Evolutionary conservation across 1,140 invertebrate species (phyloP).

Genomic region (Tyrophagus putrescentiae): DNA sequence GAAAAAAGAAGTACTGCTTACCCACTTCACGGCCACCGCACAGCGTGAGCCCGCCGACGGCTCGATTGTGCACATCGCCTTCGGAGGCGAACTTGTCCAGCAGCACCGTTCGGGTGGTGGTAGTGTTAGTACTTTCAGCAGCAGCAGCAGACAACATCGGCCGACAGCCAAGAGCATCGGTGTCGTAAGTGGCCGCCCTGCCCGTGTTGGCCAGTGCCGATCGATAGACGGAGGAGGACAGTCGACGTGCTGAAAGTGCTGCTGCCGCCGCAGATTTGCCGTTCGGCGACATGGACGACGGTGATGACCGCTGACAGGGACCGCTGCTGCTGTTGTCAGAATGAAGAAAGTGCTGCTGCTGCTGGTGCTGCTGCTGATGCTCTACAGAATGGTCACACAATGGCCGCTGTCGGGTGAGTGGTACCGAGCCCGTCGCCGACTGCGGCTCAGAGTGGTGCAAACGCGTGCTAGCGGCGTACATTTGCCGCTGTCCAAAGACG

Average conservation of each 20-base stretch:
- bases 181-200: too few species aligned
- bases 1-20: not conserved
- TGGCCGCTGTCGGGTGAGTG: not conserved
- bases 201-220: too few species aligned
- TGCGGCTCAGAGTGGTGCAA: not conserved
- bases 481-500: not conserved
- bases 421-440: not conserved
- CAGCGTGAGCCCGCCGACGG: constrained; percentile 9
- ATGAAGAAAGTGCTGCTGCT: too few species aligned
- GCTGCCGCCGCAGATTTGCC: not conserved
- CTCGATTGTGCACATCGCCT: not conserved
- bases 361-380: too few species aligned
- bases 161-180: too few species aligned
- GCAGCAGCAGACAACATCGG: too few species aligned
- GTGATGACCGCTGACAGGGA: not conserved
- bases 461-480: not conserved
- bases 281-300: not conserved
- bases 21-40: constrained; percentile 20
- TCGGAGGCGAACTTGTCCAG: constrained; percentile 1
- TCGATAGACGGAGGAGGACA: too few species aligned
- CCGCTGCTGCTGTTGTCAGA: too few species aligned
- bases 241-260: too few species aligned
- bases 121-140: too few species aligned
- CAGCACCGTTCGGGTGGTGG: too few species aligned
- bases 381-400: too few species aligned